Percentiles rank a stretch among this genome's conserved stretches.
These are phyloP conservation scores for Pomacea canaliculata DNA, from an alignment of 2,888 invertebrate genomes.

Conservation along the genomic window DNA sequence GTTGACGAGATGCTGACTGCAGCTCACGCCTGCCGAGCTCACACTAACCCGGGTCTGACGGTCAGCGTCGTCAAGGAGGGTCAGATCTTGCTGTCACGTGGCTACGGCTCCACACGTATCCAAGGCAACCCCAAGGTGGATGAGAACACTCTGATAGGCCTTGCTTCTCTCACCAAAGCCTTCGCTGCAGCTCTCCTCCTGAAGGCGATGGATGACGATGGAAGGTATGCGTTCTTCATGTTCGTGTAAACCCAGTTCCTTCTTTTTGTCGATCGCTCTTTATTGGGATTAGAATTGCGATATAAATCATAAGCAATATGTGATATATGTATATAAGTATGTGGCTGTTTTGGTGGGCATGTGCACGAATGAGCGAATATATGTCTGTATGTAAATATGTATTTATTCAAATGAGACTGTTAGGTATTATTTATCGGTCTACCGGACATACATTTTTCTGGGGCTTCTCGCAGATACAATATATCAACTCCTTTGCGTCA, in stretches of 20 bases:
- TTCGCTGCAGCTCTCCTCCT: slow-evolving; percentile 15
- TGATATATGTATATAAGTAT: neutral
- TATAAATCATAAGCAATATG: neutral
- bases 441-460: too few relatives aligned
- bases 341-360: neutral
- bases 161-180: slow-evolving; percentile 17
- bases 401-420: too few relatives aligned
- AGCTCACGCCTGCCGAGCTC: slow-evolving; percentile 3
- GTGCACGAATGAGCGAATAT: too few relatives aligned
- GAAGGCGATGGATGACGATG: slow-evolving; percentile 19
- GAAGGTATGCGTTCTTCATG: slow-evolving; percentile 6
- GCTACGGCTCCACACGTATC: slow-evolving; percentile 3
- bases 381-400: too few relatives aligned
- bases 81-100: slow-evolving; percentile 14
- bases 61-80: slow-evolving; percentile 26
- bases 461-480: neutral
- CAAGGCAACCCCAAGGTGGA: neutral
- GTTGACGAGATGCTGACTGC: neutral
- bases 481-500: slow-evolving; percentile 36
- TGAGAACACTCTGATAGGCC: neutral
- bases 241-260: neutral
- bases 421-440: too few relatives aligned
- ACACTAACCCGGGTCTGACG: slow-evolving; percentile 28
- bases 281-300: neutral
- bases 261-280: neutral